These are phyloP conservation scores for Drosophila suzukii DNA, from an alignment of 1,140 invertebrate genomes.

Conservation along the genomic window DNA sequence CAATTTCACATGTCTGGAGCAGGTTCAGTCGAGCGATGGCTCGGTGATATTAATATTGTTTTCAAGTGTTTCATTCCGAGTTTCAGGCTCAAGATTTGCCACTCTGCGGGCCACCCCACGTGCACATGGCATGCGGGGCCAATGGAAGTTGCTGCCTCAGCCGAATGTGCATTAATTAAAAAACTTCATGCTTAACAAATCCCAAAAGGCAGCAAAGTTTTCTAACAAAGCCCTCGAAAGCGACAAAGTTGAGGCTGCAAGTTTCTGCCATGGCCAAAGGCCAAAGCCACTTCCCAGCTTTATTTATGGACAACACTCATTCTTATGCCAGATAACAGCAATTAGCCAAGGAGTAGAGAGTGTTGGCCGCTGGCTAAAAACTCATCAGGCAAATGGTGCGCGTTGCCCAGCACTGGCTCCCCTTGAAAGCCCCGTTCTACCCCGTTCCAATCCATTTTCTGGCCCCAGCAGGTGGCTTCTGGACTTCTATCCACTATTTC, in stretches of 20 bases:
- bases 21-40: neutral
- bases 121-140: neutral
- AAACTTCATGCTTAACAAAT: slow-evolving; percentile 45
- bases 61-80: slow-evolving; percentile 20
- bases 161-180: slow-evolving; percentile 50
- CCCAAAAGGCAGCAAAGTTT: slow-evolving; percentile 26
- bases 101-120: slow-evolving; percentile 15
- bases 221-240: slow-evolving; percentile 25
- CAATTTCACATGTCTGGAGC: slow-evolving; percentile 38
- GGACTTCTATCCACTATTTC: neutral
- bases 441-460: too few species aligned
- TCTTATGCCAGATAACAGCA: neutral
- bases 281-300: neutral
- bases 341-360: neutral
- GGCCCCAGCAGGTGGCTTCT: slow-evolving; percentile 1
- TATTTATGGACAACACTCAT: slow-evolving; percentile 4
- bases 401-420: slow-evolving; percentile 2
- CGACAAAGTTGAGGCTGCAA: slow-evolving; percentile 27
- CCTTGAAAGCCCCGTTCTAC: too few species aligned
- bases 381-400: slow-evolving; percentile 67
- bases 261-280: slow-evolving; percentile 13
- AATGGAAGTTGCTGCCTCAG: slow-evolving; percentile 4
- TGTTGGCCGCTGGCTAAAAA: slow-evolving; percentile 49
- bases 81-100: neutral
- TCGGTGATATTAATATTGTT: slow-evolving; percentile 47